Evolutionary conservation across 2,113 vertebrate genomes (phyloP), one percentile per base, ranked within the genome.

Genomic region (Chiloscyllium plagiosum): DNA sequence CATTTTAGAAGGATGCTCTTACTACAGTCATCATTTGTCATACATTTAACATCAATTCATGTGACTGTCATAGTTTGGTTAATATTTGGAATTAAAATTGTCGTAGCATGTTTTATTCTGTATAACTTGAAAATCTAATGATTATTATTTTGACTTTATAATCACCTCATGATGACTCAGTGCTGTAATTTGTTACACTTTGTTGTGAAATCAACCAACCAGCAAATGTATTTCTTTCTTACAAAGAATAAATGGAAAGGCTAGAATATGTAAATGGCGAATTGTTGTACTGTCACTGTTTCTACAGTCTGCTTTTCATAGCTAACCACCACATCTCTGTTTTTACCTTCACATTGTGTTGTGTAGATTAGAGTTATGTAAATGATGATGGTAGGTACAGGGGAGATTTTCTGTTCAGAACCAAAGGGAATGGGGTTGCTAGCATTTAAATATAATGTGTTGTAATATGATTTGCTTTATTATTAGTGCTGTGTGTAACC

Each of bases 101-200:
- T 50, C 50, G 42, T 7, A 87, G 47, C 22, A 26, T 24, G 50
- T 29, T 56, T 89, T 89, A 29, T 61, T 56, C 50, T 89, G 86
- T 61, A 29, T 29, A 86, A 86, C 7, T 50, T 86, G 47, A 52
- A 89, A 89, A 56, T 52, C 86, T 26, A 3, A 50, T 52, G 24
- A 52, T 50, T 87, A 87, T 87, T 87, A 52, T 87, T 52, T 89
- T 50, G 50, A 89, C 26, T 89, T 89, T 89, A 56, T 89, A 89
- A 89, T 29, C 8, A 89, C 20, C 8, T 89, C 13, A 29, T 33
- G 3, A 33, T 89, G 86, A 56, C 86, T 89, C 50, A 89, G 2
- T 7, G 1, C 6, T 50, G 24, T 26, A 8, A 52, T 52, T 29
- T 89, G 0, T 52, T 89, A 52, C 12, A 61, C 10, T 33, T 89